These are phyloP conservation scores for Leucania comma DNA, from an alignment of 2,888 invertebrate genomes.

Conservation along the genomic window DNA sequence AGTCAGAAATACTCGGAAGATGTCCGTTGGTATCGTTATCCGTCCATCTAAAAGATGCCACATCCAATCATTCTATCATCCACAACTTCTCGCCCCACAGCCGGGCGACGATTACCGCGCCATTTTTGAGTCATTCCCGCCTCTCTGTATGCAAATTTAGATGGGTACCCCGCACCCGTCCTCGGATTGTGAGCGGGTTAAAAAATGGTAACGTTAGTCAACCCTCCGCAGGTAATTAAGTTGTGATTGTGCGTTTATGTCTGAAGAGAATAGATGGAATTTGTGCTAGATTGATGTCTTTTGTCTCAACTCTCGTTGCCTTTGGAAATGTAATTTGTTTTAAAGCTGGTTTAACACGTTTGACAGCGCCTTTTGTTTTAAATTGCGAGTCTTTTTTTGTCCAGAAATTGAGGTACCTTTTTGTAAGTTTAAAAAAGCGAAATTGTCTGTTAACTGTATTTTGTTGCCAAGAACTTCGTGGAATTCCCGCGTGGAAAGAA, in stretches of 20 bases:
- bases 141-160: slow-evolving; percentile 80
- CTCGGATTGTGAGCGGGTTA: slow-evolving; percentile 63
- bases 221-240: slow-evolving; percentile 67
- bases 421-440: background rate
- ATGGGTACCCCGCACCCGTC: slow-evolving; percentile 64
- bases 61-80: slow-evolving; percentile 46
- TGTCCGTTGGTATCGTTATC: background rate
- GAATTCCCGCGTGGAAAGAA: background rate
- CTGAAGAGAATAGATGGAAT: slow-evolving; percentile 56
- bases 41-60: slow-evolving; percentile 27
- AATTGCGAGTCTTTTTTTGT: slow-evolving; percentile 6
- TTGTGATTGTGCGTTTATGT: slow-evolving; percentile 63
- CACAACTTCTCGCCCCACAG: slow-evolving; percentile 43
- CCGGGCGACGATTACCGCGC: slow-evolving; percentile 73
- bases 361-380: slow-evolving; percentile 31
- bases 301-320: slow-evolving; percentile 50
- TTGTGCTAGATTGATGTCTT: slow-evolving; percentile 64
- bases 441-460: background rate
- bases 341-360: slow-evolving; percentile 28
- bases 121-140: slow-evolving; percentile 78
- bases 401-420: background rate
- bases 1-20: too few relatives aligned
- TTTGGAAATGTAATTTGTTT: slow-evolving; percentile 52
- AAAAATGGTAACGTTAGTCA: slow-evolving; percentile 63
- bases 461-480: background rate